Conservation (phyloP, 2,797 vertebrate genomes). For the Heliangelus exortis region DNA sequence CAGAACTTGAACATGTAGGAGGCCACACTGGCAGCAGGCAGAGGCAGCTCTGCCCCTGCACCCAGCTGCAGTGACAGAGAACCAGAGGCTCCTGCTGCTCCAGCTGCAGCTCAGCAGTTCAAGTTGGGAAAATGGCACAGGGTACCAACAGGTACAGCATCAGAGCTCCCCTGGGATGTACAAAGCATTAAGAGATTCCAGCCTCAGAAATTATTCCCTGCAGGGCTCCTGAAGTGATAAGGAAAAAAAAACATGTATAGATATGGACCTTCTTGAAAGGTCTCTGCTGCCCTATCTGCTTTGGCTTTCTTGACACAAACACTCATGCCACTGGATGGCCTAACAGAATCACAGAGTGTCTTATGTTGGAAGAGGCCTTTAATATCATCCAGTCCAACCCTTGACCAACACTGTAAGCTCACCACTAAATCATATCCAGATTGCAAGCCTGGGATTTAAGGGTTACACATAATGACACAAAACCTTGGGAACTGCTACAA, state of each 20-base stretch:
- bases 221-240: background rate
- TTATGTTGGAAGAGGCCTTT: too few species aligned
- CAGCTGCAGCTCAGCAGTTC: background rate
- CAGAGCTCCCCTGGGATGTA: background rate
- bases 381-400: too few species aligned
- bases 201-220: background rate
- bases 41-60: background rate
- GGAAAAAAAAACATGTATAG: background rate
- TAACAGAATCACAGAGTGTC: too few species aligned
- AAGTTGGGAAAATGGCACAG: background rate
- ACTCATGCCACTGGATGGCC: background rate
- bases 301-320: background rate
- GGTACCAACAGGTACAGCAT: background rate
- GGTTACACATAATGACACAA: rapidly evolving
- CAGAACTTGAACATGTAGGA: background rate
- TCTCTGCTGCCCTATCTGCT: background rate
- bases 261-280: background rate
- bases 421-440: background rate
- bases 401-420: too few species aligned
- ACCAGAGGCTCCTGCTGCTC: background rate
- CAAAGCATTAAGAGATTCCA: background rate
- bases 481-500: rapidly evolving
- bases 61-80: background rate
- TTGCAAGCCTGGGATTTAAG: background rate
- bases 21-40: background rate